Evolutionary conservation across 2,888 invertebrate species (phyloP).

Genomic region (Yponomeuta sedellus): DNA sequence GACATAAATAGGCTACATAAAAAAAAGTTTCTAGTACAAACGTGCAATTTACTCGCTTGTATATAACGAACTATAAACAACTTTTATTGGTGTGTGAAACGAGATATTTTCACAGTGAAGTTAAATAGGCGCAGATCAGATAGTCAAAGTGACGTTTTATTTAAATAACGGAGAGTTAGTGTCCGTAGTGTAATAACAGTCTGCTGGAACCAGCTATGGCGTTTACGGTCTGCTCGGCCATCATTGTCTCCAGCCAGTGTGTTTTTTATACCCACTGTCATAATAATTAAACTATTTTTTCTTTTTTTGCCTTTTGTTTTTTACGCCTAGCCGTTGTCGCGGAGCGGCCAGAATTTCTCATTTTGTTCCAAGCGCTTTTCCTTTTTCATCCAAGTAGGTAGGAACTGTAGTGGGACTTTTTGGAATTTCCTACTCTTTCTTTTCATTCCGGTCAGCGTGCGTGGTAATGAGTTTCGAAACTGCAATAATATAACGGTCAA

Average conservation of each 20-base stretch:
- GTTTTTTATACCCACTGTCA: slow-evolving; percentile 30
- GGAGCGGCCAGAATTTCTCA: not conserved
- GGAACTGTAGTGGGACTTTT: not conserved
- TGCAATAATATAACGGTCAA: not conserved
- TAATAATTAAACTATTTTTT: slow-evolving; percentile 13
- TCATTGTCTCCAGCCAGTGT: slow-evolving; percentile 31
- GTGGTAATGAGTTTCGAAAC: not conserved
- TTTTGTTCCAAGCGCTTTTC: not conserved
- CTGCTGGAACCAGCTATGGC: not conserved
- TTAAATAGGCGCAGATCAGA: not conserved
- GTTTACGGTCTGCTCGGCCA: slow-evolving; percentile 39
- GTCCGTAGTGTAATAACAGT: not conserved
- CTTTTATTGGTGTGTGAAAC: not conserved
- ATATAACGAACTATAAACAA: no score
- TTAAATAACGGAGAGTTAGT: not conserved
- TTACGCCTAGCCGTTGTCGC: not conserved
- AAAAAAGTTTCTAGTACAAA: no score
- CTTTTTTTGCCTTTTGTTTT: not conserved
- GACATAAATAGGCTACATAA: no score
- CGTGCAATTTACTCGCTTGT: no score
- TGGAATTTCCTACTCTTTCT: not conserved
- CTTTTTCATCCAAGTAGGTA: not conserved
- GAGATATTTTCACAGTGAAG: not conserved
- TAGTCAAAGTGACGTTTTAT: not conserved
- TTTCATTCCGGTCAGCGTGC: not conserved